Conservation (phyloP, 2,113 vertebrate species). For the Coturnix japonica region DNA sequence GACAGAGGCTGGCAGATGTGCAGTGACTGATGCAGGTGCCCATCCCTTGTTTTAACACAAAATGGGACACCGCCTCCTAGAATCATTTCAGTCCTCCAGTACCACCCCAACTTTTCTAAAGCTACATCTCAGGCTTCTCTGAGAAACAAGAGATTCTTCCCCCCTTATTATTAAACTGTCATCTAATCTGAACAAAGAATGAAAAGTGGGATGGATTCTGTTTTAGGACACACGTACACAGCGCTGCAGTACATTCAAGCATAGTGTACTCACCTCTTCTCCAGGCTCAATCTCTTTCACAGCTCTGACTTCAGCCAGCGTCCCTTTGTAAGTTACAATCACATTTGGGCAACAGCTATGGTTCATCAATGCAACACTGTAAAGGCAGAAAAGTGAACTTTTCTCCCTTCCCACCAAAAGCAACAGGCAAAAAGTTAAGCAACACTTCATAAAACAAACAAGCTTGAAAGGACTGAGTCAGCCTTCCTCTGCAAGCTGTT, state of each 20-base stretch:
- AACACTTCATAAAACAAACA: not conserved
- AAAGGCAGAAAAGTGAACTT: conserved; percentile 6
- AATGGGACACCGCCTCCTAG: not conserved
- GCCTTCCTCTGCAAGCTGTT: not conserved
- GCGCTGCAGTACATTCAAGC: not conserved
- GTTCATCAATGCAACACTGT: conserved; percentile 92
- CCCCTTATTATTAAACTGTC: not conserved
- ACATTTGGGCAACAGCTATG: conserved; percentile 95
- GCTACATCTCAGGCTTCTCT: not conserved
- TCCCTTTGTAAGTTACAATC: conserved; percentile 92
- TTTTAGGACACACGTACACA: rapidly evolving
- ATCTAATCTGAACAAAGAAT: not conserved
- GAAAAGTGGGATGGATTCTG: not conserved
- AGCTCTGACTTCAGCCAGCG: conserved; percentile 88
- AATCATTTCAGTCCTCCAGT: not conserved
- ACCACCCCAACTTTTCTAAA: not conserved
- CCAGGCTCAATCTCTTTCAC: conserved; percentile 88
- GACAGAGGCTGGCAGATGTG: not conserved
- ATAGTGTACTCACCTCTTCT: conserved; percentile 86
- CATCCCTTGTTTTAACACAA: not conserved
- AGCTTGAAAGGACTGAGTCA: not conserved
- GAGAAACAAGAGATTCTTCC: not conserved
- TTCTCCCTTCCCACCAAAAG: not conserved
- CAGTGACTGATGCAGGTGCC: conserved; percentile 7
- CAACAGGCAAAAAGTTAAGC: not conserved